Conservation (phyloP, 2,888 invertebrate species). For the Brachyptera risi region DNA sequence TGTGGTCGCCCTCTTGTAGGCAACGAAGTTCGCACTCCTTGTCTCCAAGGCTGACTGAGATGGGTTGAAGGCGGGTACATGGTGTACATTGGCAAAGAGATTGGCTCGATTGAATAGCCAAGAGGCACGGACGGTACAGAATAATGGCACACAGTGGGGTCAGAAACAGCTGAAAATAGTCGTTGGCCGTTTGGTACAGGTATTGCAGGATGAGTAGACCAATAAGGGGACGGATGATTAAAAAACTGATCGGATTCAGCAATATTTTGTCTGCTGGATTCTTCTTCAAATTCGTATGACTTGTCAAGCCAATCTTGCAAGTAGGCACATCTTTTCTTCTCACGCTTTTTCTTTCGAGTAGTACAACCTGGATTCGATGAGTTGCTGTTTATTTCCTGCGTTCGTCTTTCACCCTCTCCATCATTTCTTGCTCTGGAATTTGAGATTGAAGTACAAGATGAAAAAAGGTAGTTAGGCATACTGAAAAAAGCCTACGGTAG, state of each 20-base stretch:
- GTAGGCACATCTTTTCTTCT: conserved; percentile 46
- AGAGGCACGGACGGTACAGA: conserved; percentile 41
- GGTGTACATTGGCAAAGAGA: conserved; percentile 60
- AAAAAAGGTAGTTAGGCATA: too few relatives aligned
- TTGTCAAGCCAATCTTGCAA: conserved; percentile 53
- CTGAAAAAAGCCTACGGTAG: too few relatives aligned
- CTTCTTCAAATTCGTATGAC: conserved; percentile 43
- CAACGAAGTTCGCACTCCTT: background rate
- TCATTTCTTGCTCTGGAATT: too few relatives aligned
- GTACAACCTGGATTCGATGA: conserved; percentile 43
- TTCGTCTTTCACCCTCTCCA: conserved; percentile 7
- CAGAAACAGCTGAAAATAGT: conserved; percentile 49
- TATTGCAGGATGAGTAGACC: conserved; percentile 16
- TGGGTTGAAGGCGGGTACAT: conserved; percentile 48
- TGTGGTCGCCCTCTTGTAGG: background rate
- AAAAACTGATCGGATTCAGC: conserved; percentile 3
- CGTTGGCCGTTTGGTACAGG: conserved; percentile 40
- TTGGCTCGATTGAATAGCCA: conserved; percentile 55
- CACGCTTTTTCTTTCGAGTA: conserved; percentile 45
- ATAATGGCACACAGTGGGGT: conserved; percentile 46
- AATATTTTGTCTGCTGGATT: conserved; percentile 40
- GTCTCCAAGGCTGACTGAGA: background rate
- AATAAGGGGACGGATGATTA: conserved; percentile 12
- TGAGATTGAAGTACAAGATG: too few relatives aligned
- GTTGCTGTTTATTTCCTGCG: conserved; percentile 44